A percentile compares a stretch with the other conserved stretches of the same genome.
phyloP scores from a whole-genome alignment of 2,797 vertebrate species.

The Rhinatrema bivittatum region DNA sequence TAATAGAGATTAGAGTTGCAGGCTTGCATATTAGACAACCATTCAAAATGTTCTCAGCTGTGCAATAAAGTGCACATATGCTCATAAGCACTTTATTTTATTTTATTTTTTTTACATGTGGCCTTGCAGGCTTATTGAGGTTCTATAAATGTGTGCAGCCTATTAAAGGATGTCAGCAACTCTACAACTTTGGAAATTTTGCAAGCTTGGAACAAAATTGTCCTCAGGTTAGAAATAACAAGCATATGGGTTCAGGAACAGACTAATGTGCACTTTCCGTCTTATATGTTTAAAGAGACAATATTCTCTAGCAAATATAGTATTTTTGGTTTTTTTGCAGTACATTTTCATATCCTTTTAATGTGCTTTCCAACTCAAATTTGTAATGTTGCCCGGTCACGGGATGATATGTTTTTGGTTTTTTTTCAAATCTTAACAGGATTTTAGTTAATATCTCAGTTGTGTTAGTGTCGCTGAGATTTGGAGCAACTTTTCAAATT shows the following conservation, averaged over 20 bases:
- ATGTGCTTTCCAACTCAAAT: too few species aligned
- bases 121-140: neutral
- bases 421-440: too few species aligned
- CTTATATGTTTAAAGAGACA: too few species aligned
- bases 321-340: too few species aligned
- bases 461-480: too few species aligned
- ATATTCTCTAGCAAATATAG: too few species aligned
- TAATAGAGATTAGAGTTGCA: conserved; percentile 11
- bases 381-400: too few species aligned
- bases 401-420: too few species aligned
- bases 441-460: too few species aligned
- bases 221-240: neutral
- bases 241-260: neutral
- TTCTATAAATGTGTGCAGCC: neutral
- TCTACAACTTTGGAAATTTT: neutral
- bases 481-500: too few species aligned
- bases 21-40: conserved; percentile 5
- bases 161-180: neutral
- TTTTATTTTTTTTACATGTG: neutral
- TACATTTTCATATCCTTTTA: too few species aligned
- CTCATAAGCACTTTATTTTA: neutral
- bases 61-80: conserved; percentile 1
- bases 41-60: conserved; percentile 4
- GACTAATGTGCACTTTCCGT: too few species aligned
- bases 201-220: neutral